Base-by-base conservation (phyloP, 2,888 invertebrate genomes). In the Cheilosia pagana region DNA sequence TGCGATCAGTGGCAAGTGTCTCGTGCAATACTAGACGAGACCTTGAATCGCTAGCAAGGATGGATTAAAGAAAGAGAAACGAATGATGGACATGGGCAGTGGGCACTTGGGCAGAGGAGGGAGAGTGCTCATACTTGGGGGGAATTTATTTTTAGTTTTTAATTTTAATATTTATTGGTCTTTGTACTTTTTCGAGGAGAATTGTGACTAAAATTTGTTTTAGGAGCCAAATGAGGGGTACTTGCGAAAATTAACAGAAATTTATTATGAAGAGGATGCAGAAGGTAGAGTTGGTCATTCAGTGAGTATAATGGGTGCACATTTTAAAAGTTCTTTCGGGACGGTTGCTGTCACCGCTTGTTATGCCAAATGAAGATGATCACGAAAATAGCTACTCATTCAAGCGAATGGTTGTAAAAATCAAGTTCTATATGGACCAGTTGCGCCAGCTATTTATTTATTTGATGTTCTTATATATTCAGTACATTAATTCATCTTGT, bases 1-100 rank as follows among this genome's bases (percentile, higher is more conserved):
- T 62, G 60, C 81, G 71, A 81, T 85, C 70, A 70, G 81, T 70
- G 63, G 71, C 81, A 75, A 48, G 68, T 74, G 81, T 85, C 81
- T 85, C 85, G 85, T 85, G 85, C 83, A 76, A 60, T 60, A 60
- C 81, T 75, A 81, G 75, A 71, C 81, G n/a, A 16, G 81, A 76
- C 81, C 85, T 85, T 85, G 81, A 21, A 14, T 23, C 63, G 2
- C 12, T 19, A 43, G 67, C 45, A 81, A 60, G 63, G 60, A 39
- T 82, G 65, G 59, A 63, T 53, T 50, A 21, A 21, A 53, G 39
- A 63, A 43, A 43, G 39, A 57, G 48, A 60, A 70, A 39, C 45
- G 77, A 53, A 55, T 39, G 57, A 55, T 39, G 57, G 39, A 28
- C 16, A 52, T 35, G 52, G 35, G 21, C 35, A 35, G 10, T 2